Conservation (phyloP, 2,888 invertebrate species). For the Mantis religiosa region DNA sequence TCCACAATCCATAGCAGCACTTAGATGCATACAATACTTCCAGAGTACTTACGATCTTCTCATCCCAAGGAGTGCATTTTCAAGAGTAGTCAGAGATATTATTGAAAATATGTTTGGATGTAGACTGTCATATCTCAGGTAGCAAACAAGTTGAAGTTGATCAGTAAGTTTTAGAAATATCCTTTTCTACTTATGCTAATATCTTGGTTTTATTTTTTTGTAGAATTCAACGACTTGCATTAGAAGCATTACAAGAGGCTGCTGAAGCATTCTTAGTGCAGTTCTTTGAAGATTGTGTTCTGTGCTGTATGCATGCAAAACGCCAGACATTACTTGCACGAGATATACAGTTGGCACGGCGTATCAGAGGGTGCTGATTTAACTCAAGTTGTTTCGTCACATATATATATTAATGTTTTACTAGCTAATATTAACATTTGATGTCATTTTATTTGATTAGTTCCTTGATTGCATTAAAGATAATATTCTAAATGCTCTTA, state of each 20-base stretch:
- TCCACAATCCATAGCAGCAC: no score
- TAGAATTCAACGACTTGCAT: neutral
- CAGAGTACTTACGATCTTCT: neutral
- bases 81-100: neutral
- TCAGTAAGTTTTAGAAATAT: no score
- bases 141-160: neutral
- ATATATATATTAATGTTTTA: no score
- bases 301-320: conserved; percentile 5
- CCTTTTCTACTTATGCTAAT: neutral
- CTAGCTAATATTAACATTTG: no score
- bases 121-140: neutral
- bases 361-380: conserved; percentile 8
- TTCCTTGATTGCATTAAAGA: no score
- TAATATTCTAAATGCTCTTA: no score
- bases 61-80: neutral
- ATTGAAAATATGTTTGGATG: neutral
- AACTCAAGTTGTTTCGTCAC: no score
- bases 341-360: neutral
- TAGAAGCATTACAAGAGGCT: conserved; percentile 15
- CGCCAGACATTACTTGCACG: neutral
- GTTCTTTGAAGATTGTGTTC: conserved; percentile 2
- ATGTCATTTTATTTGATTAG: no score
- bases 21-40: neutral
- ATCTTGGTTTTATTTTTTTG: neutral
- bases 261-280: conserved; percentile 6